Evolutionary conservation across 2,888 invertebrate genomes (phyloP), one percentile per base, ranked within the genome.

Genomic region (Nemoura dubitans): DNA sequence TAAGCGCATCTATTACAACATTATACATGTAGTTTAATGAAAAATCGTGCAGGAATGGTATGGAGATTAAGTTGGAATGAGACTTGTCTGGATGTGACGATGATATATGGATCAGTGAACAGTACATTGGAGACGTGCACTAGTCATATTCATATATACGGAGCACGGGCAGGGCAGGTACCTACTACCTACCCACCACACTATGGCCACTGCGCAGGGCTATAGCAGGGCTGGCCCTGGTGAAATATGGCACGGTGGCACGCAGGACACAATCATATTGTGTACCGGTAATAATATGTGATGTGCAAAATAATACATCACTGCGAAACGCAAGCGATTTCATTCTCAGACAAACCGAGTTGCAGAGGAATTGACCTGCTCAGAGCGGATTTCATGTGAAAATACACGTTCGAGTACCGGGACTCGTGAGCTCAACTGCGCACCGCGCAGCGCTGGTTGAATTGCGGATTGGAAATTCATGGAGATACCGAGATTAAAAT

Each of bases 31-130:
- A 27, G 77, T 86, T 30, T 86, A 86, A 87, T 85, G 85, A 82
- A 86, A 83, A 78, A 86, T 87, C 87, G 87, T 87, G 87, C 86
- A 77, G 87, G 87, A 87, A 87, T 87, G 87, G 86, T 36, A n/a
- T 29, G 76, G 86, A 85, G 86, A 85, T 85, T 83, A 85, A 85
- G 85, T 85, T 84, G 86, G 85, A 85, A 86, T 84, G 86, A 86
- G 86, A 76, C 86, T 80, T 81, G 86, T 87, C 86, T 81, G 29
- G 83, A 85, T 77, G 85, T 87, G 87, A 87, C 86, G 87, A 87
- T 87, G 87, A 87, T 87, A 85, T 87, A 87, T 83, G 83, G 83
- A 81, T 30, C 78, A 86, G 81, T 27, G 36, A 0, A 21, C 30
- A 29, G 85, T 59, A 85, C 87, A 82, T 27, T 81, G 87, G 87